Percentiles rank a stretch among this genome's conserved stretches.
Evolutionary conservation across 2,113 vertebrate genomes (phyloP).

Genomic region (Limnothrissa miodon): DNA sequence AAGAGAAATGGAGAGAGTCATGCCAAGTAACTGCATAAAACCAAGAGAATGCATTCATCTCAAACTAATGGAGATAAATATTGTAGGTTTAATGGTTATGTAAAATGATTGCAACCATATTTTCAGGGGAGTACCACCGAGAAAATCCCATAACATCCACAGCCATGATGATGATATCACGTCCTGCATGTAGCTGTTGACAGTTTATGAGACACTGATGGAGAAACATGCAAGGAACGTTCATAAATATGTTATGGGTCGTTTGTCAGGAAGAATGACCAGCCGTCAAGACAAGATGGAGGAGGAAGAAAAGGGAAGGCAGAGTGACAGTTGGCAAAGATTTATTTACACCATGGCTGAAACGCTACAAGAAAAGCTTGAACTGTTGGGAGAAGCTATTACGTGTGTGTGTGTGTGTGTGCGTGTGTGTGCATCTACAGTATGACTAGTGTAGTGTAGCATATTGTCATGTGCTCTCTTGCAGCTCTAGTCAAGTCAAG

Average conservation of each 20-base stretch:
- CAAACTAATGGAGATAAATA: not conserved
- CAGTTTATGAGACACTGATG: slow-evolving; percentile 17
- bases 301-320: not conserved
- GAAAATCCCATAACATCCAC: not conserved
- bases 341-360: not conserved
- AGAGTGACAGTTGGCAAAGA: not conserved
- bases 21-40: not conserved
- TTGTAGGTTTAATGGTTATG: not conserved
- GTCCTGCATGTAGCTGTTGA: not conserved
- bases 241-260: not conserved
- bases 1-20: not conserved
- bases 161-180: not conserved
- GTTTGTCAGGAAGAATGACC: slow-evolving; percentile 12
- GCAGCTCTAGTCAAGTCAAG: no score
- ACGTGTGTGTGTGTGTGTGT: not conserved
- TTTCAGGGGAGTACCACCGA: not conserved
- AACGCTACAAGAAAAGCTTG: not conserved
- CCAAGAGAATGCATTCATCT: slow-evolving; percentile 1
- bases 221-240: slow-evolving; percentile 8
- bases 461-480: no score
- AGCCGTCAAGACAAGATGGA: not conserved
- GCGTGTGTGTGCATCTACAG: not conserved
- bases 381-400: not conserved
- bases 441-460: no score
- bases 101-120: slow-evolving; percentile 5